Evolutionary conservation across 2,113 vertebrate species (phyloP).

Genomic region (Oxyruncus cristatus): DNA sequence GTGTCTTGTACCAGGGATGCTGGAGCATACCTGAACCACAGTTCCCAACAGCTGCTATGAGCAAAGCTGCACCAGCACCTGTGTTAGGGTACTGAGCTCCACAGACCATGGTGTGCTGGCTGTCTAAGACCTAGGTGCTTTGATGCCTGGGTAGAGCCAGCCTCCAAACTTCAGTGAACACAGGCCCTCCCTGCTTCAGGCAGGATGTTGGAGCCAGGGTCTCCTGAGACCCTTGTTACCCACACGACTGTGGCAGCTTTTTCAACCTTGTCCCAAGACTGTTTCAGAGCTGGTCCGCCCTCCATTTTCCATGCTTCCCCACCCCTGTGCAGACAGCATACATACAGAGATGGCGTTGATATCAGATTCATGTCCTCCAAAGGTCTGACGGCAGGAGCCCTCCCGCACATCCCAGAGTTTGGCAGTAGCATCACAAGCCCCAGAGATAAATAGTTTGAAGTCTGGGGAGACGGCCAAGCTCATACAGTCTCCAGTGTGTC

Average conservation of each 20-base stretch:
- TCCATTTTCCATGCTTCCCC: background rate
- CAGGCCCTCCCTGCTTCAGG: background rate
- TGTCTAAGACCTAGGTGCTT: background rate
- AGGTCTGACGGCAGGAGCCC: constrained; percentile 90
- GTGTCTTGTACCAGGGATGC: accelerated
- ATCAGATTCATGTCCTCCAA: constrained; percentile 92
- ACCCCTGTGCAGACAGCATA: background rate
- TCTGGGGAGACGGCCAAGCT: constrained; percentile 92
- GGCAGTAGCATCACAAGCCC: constrained; percentile 93
- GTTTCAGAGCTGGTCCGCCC: background rate
- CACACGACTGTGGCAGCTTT: background rate
- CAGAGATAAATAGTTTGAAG: constrained; percentile 92
- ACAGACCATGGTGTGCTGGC: background rate
- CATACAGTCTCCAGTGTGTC: constrained; percentile 97
- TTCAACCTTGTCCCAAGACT: background rate
- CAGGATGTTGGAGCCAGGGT: background rate
- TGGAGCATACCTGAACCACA: background rate
- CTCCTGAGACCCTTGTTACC: background rate
- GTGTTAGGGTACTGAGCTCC: background rate
- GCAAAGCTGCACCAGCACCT: background rate
- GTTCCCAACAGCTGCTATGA: background rate
- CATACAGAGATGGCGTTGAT: constrained; percentile 93
- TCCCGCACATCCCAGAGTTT: constrained; percentile 98
- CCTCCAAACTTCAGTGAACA: background rate
- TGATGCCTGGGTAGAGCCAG: background rate